phyloP scores from a whole-genome alignment of 1,140 invertebrate genomes.

The Archivesica marissinica region DNA sequence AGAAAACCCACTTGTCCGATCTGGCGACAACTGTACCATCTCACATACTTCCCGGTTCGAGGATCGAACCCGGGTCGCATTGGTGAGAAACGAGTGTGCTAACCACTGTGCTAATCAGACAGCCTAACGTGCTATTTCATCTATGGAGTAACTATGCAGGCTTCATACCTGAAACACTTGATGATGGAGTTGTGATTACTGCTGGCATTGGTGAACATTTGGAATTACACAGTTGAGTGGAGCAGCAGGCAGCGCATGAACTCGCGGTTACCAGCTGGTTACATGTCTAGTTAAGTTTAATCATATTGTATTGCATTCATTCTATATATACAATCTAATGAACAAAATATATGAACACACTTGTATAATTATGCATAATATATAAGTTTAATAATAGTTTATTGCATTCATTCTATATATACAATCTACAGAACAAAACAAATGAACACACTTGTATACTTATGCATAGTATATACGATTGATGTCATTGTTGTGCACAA shows the following conservation, averaged over 20 bases:
- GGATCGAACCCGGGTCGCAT: too few species aligned
- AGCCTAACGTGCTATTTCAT: too few species aligned
- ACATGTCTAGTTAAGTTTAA: not conserved
- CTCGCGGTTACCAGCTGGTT: not conserved
- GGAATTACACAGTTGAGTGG: not conserved
- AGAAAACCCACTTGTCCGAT: too few species aligned
- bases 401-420: not conserved
- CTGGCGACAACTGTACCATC: too few species aligned
- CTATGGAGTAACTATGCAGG: too few species aligned
- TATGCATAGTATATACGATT: not conserved
- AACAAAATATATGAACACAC: not conserved
- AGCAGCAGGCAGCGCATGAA: not conserved
- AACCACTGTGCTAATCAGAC: too few species aligned
- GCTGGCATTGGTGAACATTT: not conserved
- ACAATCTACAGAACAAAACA: not conserved
- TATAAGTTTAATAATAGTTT: not conserved
- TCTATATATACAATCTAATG: not conserved
- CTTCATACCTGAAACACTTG: too few species aligned
- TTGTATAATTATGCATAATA: not conserved
- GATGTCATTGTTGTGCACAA: too few species aligned
- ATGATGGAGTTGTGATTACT: too few species aligned
- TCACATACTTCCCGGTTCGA: too few species aligned
- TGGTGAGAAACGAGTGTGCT: too few species aligned
- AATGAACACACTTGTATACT: not conserved
- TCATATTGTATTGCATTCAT: not conserved